phyloP scores from a whole-genome alignment of 1,140 invertebrate genomes.

The Carposina sasakii region DNA sequence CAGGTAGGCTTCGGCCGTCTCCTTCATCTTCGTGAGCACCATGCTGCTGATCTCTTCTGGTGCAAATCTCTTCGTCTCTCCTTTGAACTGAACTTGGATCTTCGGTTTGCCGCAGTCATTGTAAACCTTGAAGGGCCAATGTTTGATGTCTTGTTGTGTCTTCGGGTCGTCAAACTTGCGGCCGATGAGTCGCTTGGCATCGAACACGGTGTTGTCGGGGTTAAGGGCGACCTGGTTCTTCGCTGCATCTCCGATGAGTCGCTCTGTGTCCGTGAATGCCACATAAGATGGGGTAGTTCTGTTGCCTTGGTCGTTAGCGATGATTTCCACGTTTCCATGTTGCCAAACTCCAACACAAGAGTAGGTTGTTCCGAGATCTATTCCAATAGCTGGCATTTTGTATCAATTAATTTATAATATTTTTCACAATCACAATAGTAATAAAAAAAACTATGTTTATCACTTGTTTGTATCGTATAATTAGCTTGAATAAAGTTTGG shows the following conservation, averaged over 20 bases:
- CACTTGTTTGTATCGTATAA: background rate
- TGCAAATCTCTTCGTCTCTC: slow-evolving; percentile 79
- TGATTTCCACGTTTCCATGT: slow-evolving; percentile 3
- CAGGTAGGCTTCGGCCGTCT: slow-evolving; percentile 78
- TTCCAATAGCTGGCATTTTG: background rate
- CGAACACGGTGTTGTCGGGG: slow-evolving; percentile 84
- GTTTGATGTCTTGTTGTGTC: slow-evolving; percentile 81
- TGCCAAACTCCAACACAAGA: slow-evolving; percentile 1
- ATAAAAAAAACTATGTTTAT: background rate
- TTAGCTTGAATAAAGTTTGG: background rate
- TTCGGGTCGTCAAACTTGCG: slow-evolving; percentile 77
- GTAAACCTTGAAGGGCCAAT: slow-evolving; percentile 82
- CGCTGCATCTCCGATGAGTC: no score
- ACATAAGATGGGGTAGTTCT: background rate
- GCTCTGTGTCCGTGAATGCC: slow-evolving; percentile 2
- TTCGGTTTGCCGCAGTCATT: slow-evolving; percentile 80
- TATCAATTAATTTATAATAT: slow-evolving; percentile 9
- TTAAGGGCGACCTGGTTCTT: slow-evolving; percentile 83
- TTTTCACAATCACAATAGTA: background rate
- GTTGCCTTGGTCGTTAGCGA: slow-evolving; percentile 2
- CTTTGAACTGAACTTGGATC: slow-evolving; percentile 81
- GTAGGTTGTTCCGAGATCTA: slow-evolving; percentile 2
- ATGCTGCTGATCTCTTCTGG: slow-evolving; percentile 1
- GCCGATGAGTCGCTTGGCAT: slow-evolving; percentile 76
- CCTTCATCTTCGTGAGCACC: slow-evolving; percentile 68